Evolutionary conservation across 2,888 invertebrate genomes (phyloP).

Genomic region (Zygothrica quintamaculata): DNA sequence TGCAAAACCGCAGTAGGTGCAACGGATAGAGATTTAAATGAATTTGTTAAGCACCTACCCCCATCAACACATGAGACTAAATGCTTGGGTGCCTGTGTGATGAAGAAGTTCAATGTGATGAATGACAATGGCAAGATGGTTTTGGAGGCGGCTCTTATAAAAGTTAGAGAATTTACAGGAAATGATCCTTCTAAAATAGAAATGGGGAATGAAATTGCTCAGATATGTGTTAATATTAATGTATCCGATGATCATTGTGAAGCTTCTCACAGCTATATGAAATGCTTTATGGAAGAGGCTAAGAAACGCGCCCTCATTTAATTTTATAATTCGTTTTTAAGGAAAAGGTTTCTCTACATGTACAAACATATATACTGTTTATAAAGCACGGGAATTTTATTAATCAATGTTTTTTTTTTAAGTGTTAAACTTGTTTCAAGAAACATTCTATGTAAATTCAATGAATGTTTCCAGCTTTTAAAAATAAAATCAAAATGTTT

Average conservation of each 20-base stretch:
- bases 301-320: constrained; percentile 60
- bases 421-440: not conserved
- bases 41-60: constrained; percentile 54
- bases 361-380: too few species aligned
- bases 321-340: too few species aligned
- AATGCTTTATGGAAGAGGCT: constrained; percentile 67
- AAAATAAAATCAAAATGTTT: not conserved
- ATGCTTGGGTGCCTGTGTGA: constrained; percentile 76
- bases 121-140: constrained; percentile 70
- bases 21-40: constrained; percentile 64
- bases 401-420: too few species aligned
- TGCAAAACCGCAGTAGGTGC: constrained; percentile 79
- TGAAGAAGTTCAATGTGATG: constrained; percentile 66
- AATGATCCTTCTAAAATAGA: constrained; percentile 65
- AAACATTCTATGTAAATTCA: not conserved
- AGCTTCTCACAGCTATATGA: constrained; percentile 61
- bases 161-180: constrained; percentile 54
- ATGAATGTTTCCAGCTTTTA: not conserved
- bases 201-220: too few species aligned
- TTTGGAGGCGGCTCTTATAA: constrained; percentile 44
- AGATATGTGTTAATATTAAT: too few species aligned
- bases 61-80: constrained; percentile 65
- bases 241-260: too few species aligned
- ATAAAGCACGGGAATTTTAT: too few species aligned
- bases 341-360: too few species aligned